phyloP scores from a whole-genome alignment of 2,797 vertebrate species.

The Helicolenus hilgendorfi region DNA sequence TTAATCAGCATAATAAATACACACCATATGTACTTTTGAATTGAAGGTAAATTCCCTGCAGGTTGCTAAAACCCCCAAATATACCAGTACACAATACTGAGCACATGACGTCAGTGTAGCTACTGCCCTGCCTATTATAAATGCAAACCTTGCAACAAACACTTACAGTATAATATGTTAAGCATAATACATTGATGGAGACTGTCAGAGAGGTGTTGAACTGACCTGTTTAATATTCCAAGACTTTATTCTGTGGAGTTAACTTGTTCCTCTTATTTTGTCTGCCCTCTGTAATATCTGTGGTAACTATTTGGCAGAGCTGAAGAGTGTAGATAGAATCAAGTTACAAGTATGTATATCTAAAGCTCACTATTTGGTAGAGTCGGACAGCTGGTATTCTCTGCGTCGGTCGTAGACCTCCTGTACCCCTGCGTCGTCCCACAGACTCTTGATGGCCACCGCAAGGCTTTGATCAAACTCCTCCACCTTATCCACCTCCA shows the following conservation, averaged over 20 bases:
- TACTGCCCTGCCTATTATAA: background rate
- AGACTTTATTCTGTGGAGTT: background rate
- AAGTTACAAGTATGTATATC: background rate
- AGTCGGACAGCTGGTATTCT: conserved; percentile 93
- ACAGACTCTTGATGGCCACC: conserved; percentile 89
- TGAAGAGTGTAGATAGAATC: background rate
- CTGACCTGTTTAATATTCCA: background rate
- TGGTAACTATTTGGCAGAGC: background rate
- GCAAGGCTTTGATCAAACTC: conserved; percentile 82
- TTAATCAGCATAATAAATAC: background rate
- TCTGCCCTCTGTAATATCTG: background rate
- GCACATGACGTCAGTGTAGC: background rate
- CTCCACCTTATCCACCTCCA: conserved; percentile 92
- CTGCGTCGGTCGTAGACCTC: conserved; percentile 91
- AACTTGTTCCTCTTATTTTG: background rate
- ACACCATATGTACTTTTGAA: background rate
- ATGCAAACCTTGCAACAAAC: background rate
- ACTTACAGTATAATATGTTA: background rate
- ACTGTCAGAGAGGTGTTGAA: background rate
- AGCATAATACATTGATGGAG: background rate
- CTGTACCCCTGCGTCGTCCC: conserved; percentile 91
- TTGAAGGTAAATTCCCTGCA: background rate
- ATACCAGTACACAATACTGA: background rate
- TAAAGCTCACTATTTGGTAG: conserved; percentile 91
- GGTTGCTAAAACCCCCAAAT: background rate